Percentiles rank a stretch among this genome's conserved stretches.
These are phyloP conservation scores for Drosophila asahinai DNA, from an alignment of 1,140 invertebrate species.

Conservation along the genomic window DNA sequence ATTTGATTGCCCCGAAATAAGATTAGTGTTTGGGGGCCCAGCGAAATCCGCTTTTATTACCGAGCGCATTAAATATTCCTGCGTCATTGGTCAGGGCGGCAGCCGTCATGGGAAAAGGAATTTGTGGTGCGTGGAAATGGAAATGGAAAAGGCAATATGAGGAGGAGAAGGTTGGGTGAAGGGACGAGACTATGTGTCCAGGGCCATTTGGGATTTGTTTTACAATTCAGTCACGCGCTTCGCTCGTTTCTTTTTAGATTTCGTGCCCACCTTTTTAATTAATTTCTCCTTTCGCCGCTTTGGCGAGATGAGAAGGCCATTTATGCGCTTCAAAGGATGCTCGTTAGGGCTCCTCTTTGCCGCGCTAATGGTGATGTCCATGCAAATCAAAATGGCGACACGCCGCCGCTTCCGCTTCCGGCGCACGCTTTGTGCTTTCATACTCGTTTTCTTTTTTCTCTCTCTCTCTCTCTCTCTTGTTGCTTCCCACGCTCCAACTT, in stretches of 20 bases:
- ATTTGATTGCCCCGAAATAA: conserved; percentile 66
- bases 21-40: conserved; percentile 65
- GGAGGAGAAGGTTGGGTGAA: neutral
- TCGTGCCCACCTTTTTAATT: conserved; percentile 73
- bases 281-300: conserved; percentile 60
- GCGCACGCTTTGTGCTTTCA: conserved; percentile 9
- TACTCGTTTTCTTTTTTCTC: neutral
- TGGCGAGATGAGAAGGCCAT: conserved; percentile 39
- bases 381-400: conserved; percentile 79
- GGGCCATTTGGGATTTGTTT: conserved; percentile 64
- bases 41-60: conserved; percentile 78
- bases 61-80: conserved; percentile 77
- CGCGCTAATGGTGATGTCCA: conserved; percentile 47
- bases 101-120: conserved; percentile 13
- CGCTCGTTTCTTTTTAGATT: conserved; percentile 57
- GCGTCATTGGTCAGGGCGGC: conserved; percentile 60
- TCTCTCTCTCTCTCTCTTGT: neutral
- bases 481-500: neutral
- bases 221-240: conserved; percentile 73
- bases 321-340: conserved; percentile 61
- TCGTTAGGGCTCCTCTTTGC: conserved; percentile 22
- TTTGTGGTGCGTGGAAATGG: conserved; percentile 44
- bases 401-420: conserved; percentile 69
- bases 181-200: conserved; percentile 25
- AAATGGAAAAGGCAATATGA: conserved; percentile 11